Evolutionary conservation across 2,888 invertebrate genomes (phyloP).

Genomic region (Prostheceraeus crozeri): DNA sequence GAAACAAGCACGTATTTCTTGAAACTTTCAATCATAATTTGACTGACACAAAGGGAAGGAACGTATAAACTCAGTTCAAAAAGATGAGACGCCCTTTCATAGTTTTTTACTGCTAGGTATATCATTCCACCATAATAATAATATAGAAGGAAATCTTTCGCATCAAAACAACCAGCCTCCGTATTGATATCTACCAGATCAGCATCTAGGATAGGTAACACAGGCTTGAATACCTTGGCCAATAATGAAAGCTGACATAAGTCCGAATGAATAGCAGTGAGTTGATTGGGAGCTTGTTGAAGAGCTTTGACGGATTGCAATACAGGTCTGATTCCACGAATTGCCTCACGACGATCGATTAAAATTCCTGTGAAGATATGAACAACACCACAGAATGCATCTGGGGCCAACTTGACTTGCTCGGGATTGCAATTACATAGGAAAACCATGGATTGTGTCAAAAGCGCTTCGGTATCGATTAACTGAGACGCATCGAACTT

Average conservation of each 20-base stretch:
- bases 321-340: neutral
- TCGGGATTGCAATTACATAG: neutral
- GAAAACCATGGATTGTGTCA: neutral
- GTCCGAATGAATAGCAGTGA: conserved; percentile 1
- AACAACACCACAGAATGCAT: neutral
- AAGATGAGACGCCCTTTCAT: conserved; percentile 82
- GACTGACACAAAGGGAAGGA: conserved; percentile 75
- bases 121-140: conserved; percentile 98
- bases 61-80: conserved; percentile 67
- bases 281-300: neutral
- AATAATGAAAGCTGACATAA: conserved; percentile 4
- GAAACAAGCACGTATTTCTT: conserved; percentile 90
- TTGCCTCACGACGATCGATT: neutral
- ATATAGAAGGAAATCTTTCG: conserved; percentile 68
- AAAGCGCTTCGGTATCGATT: neutral
- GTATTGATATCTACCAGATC: conserved; percentile 2
- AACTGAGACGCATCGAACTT: neutral
- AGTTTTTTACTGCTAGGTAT: conserved; percentile 82
- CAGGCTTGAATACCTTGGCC: conserved; percentile 1
- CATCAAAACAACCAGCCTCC: neutral
- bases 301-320: neutral
- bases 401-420: neutral
- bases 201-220: neutral
- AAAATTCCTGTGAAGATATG: neutral
- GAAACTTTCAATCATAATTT: conserved; percentile 92